These are phyloP conservation scores for Epizoanthus rinbou DNA, from an alignment of 92 coral and sea anemone genomes.

Conservation along the genomic window DNA sequence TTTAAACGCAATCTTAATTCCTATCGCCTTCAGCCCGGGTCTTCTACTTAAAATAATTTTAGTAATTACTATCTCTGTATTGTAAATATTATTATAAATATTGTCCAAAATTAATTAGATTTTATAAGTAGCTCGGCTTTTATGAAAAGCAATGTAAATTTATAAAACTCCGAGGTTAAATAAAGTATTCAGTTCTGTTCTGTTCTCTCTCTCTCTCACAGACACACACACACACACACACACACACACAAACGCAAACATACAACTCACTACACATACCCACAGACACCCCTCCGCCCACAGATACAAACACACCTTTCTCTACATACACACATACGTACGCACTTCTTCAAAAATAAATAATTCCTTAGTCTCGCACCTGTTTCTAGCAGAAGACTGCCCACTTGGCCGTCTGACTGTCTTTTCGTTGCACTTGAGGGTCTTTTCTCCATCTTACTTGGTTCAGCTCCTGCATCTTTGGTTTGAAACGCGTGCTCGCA, in stretches of 20 bases:
- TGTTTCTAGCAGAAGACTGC: constrained; percentile 37
- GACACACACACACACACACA: neutral
- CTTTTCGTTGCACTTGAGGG: neutral
- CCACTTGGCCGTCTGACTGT: constrained; percentile 18
- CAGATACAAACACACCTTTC: neutral
- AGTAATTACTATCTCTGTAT: no score
- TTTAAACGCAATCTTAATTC: no score
- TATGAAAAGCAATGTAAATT: no score
- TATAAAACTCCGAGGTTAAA: no score
- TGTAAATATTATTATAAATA: no score
- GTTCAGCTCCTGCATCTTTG: constrained; percentile 6
- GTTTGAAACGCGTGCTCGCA: constrained; percentile 56
- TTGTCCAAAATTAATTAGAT: no score
- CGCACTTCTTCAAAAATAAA: neutral
- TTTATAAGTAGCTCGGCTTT: no score
- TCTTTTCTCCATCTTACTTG: neutral
- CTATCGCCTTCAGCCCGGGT: no score
- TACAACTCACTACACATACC: neutral
- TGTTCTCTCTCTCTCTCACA: no score
- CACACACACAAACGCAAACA: neutral
- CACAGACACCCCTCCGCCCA: neutral
- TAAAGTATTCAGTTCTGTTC: no score
- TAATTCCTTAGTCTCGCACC: neutral
- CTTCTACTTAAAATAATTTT: no score
- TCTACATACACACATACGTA: neutral